A percentile compares a stretch with the other conserved stretches of the same genome.
Conservation (phyloP, 92 coral and sea anemone species). For the Palythoa caribaeorum region DNA sequence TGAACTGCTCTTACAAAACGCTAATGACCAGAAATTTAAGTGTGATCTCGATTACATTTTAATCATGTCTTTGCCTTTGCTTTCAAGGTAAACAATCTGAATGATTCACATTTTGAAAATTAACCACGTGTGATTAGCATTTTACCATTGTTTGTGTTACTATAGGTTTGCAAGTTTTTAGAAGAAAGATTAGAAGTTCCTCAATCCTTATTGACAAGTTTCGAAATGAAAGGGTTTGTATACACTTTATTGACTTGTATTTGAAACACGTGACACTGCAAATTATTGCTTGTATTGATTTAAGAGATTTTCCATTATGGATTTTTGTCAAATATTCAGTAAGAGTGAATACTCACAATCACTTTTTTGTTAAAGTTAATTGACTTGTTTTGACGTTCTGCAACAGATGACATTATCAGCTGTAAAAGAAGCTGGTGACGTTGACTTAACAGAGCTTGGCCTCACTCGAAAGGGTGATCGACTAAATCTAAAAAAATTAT, state of each 20-base stretch:
- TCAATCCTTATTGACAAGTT: not conserved
- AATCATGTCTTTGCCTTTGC: not conserved
- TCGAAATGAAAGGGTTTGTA: not conserved
- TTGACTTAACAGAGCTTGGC: constrained; percentile 48
- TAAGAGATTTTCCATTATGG: not conserved
- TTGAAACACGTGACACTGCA: not conserved
- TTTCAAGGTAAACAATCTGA: not conserved
- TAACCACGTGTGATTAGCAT: not conserved
- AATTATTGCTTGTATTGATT: not conserved
- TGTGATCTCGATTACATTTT: not conserved
- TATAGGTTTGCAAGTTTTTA: not conserved
- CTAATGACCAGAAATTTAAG: not conserved
- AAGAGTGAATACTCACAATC: not conserved
- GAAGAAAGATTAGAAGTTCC: not conserved
- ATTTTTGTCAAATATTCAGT: constrained; percentile 9
- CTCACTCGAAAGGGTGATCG: constrained; percentile 54
- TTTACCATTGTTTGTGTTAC: not conserved
- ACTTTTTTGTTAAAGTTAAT: constrained; percentile 10
- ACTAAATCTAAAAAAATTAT: constrained; percentile 43
- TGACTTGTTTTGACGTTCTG: constrained; percentile 18
- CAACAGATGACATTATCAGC: constrained; percentile 54
- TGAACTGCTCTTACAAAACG: not conserved
- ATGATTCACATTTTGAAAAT: not conserved
- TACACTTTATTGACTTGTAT: not conserved
- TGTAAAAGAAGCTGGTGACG: constrained; percentile 47